A percentile compares a stretch with the other conserved stretches of the same genome.
Conservation (phyloP, 2,113 vertebrate genomes). For the Barnardius zonarius region DNA sequence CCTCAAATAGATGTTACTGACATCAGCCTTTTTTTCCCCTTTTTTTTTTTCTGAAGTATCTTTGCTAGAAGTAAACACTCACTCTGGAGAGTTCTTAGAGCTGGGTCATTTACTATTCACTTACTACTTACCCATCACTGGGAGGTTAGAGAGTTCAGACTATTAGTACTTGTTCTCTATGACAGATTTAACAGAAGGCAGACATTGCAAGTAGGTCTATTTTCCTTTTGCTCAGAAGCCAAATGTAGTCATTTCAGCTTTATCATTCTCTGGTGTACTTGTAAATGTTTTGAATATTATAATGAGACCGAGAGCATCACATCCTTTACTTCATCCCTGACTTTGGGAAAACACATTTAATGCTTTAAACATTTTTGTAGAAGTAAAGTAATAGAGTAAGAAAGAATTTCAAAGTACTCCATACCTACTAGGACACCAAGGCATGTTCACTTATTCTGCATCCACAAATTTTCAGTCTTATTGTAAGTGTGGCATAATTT, state of each 20-base stretch:
- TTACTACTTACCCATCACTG: background rate
- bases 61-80: background rate
- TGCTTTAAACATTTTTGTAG: background rate
- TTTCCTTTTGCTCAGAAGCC: background rate
- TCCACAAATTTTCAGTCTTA: background rate
- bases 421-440: background rate
- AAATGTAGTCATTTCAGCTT: background rate
- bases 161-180: background rate
- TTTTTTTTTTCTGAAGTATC: background rate
- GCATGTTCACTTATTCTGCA: background rate
- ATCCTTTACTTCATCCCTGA: background rate
- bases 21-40: background rate
- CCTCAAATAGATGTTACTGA: background rate
- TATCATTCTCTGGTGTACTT: background rate
- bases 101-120: background rate
- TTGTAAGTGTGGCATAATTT: background rate
- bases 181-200: background rate
- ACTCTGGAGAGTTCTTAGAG: background rate
- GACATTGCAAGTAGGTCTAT: background rate
- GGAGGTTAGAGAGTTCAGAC: background rate
- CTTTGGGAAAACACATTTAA: background rate
- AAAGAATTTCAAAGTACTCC: background rate
- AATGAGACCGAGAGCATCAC: background rate
- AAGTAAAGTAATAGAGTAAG: background rate
- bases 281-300: background rate